Percentiles rank a stretch among this genome's conserved stretches.
Evolutionary conservation across 2,888 invertebrate genomes (phyloP).

Genomic region (Chelonus formosanus): DNA sequence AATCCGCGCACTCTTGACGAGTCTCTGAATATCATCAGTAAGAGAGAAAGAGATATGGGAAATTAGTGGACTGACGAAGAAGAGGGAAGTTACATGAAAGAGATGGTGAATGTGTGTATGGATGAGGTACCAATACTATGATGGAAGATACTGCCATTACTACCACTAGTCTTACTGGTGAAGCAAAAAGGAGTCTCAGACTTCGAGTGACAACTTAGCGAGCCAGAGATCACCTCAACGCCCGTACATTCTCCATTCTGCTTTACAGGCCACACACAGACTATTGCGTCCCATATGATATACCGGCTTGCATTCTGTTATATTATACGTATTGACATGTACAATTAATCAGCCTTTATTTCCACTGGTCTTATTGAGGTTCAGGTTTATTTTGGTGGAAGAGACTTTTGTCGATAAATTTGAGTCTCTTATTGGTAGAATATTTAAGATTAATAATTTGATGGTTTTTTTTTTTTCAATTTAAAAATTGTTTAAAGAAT

Average conservation of each 20-base stretch:
- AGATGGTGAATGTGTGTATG: slow-evolving; percentile 6
- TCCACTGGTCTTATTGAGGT: slow-evolving; percentile 47
- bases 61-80: slow-evolving; percentile 9
- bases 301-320: too few species aligned
- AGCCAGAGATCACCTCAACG: slow-evolving; percentile 58
- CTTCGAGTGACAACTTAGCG: slow-evolving; percentile 63
- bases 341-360: slow-evolving; percentile 51
- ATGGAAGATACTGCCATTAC: background rate
- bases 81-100: slow-evolving; percentile 8
- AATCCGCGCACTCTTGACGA: slow-evolving; percentile 55
- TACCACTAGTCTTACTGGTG: slow-evolving; percentile 1
- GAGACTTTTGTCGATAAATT: slow-evolving; percentile 14
- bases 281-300: slow-evolving; percentile 15
- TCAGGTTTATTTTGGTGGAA: slow-evolving; percentile 33
- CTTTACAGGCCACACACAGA: slow-evolving; percentile 46
- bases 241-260: slow-evolving; percentile 42
- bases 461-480: too few species aligned
- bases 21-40: slow-evolving; percentile 37
- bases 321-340: slow-evolving; percentile 56
- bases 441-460: too few species aligned
- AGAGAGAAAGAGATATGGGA: slow-evolving; percentile 15
- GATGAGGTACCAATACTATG: background rate
- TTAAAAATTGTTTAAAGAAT: too few species aligned
- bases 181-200: slow-evolving; percentile 59
- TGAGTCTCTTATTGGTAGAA: too few species aligned